A percentile compares a stretch with the other conserved stretches of the same genome.
Evolutionary conservation across 2,888 invertebrate species (phyloP).

Genomic region (Synanthedon andrenaeformis): DNA sequence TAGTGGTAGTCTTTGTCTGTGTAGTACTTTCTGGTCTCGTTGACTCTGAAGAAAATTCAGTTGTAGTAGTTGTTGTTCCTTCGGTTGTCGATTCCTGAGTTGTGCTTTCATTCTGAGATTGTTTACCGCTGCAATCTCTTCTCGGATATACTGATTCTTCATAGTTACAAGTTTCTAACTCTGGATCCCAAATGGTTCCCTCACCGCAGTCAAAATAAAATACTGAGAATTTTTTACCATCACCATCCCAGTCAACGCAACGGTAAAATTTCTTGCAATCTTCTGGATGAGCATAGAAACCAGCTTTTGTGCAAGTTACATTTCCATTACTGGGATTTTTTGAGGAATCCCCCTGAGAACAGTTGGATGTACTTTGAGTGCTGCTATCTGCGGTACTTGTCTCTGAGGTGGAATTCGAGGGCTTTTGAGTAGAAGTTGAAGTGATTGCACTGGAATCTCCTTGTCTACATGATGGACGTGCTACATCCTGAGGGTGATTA

Average conservation of each 20-base stretch:
- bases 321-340: conserved; percentile 31
- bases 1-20: conserved; percentile 13
- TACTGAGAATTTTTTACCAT: conserved; percentile 68
- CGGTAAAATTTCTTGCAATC: conserved; percentile 76
- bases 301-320: conserved; percentile 66
- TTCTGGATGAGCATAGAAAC: conserved; percentile 71
- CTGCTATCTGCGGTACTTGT: conserved; percentile 22
- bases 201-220: conserved; percentile 76
- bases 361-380: conserved; percentile 22
- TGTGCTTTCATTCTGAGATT: conserved; percentile 28
- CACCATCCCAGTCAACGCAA: conserved; percentile 73
- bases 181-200: conserved; percentile 80
- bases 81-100: conserved; percentile 11
- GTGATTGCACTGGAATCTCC: conserved; percentile 13
- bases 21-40: conserved; percentile 8
- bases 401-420: conserved; percentile 9
- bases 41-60: conserved; percentile 1
- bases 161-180: conserved; percentile 75
- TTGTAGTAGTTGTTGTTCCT: conserved; percentile 10
- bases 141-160: conserved; percentile 74
- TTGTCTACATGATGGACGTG: conserved; percentile 38
- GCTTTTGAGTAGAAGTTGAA: conserved; percentile 10
- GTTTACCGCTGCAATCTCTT: conserved; percentile 45
- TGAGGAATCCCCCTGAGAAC: conserved; percentile 26
- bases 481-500: conserved; percentile 55